A percentile compares a stretch with the other conserved stretches of the same genome.
Evolutionary conservation across 2,797 vertebrate species (phyloP).

Genomic region (Rhinella marina): DNA sequence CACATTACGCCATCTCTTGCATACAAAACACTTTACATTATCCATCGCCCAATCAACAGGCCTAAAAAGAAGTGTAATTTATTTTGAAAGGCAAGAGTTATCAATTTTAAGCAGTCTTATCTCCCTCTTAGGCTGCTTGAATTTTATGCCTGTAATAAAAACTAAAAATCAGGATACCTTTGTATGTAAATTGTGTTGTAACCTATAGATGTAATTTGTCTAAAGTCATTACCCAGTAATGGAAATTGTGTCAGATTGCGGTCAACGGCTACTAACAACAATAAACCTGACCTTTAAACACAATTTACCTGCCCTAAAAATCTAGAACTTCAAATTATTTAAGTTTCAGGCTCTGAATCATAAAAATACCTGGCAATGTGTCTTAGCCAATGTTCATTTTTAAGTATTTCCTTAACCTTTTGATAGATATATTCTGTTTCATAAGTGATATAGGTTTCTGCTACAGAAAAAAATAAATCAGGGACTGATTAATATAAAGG

Average conservation of each 20-base stretch:
- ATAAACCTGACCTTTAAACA: conserved; percentile 67
- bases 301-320: conserved; percentile 47
- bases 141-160: conserved; percentile 42
- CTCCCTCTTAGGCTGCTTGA: conserved; percentile 32
- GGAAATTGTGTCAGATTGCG: conserved; percentile 54
- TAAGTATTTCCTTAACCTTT: conserved; percentile 54
- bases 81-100: conserved; percentile 23
- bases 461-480: neutral
- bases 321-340: conserved; percentile 46
- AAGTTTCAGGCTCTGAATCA: conserved; percentile 40
- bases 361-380: conserved; percentile 17
- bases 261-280: conserved; percentile 57
- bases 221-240: conserved; percentile 51
- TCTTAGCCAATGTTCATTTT: neutral
- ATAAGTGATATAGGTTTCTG: conserved; percentile 33
- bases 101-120: conserved; percentile 36
- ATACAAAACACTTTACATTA: neutral
- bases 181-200: conserved; percentile 47
- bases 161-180: conserved; percentile 18
- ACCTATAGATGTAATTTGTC: conserved; percentile 59
- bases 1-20: neutral
- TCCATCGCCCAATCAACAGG: neutral
- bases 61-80: neutral
- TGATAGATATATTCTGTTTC: conserved; percentile 39
- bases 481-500: conserved; percentile 47